These are phyloP conservation scores for Dichetophora obliterata DNA, from an alignment of 2,888 invertebrate genomes.

Conservation along the genomic window DNA sequence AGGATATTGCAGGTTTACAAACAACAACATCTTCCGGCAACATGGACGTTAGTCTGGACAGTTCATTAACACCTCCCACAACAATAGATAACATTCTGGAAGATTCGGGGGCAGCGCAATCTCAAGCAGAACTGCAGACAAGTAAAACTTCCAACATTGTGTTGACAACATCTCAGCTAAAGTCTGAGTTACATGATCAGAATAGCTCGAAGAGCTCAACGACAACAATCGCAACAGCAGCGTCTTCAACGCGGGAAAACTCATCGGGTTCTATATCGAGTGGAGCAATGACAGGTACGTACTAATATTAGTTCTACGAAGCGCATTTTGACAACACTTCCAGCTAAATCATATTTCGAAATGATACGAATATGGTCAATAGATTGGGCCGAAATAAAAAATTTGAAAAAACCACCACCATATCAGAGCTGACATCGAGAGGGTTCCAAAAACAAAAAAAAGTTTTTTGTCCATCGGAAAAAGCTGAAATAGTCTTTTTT, in stretches of 20 bases:
- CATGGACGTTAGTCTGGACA: slow-evolving; percentile 20
- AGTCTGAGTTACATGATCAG: slow-evolving; percentile 29
- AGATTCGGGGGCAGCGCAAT: background rate
- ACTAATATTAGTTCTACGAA: too few relatives aligned
- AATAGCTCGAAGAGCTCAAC: background rate
- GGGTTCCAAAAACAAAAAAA: too few relatives aligned
- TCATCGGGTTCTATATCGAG: slow-evolving; percentile 53
- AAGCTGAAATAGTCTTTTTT: too few relatives aligned
- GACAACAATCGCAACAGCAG: slow-evolving; percentile 41
- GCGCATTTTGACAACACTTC: too few relatives aligned
- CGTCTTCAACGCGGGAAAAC: slow-evolving; percentile 47
- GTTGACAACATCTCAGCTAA: slow-evolving; percentile 39
- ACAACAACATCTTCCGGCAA: slow-evolving; percentile 52
- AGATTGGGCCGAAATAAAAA: too few relatives aligned
- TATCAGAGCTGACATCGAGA: too few relatives aligned
- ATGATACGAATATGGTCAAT: too few relatives aligned
- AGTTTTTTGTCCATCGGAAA: too few relatives aligned
- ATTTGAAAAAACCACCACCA: too few relatives aligned
- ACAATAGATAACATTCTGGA: background rate
- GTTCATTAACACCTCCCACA: background rate
- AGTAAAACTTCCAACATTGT: slow-evolving; percentile 37
- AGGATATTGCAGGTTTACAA: slow-evolving; percentile 66
- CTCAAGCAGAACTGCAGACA: slow-evolving; percentile 45
- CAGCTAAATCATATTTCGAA: too few relatives aligned
- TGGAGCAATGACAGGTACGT: slow-evolving; percentile 66